Conservation (phyloP, 2,888 invertebrate species). For the Metopia argyrocephala region DNA sequence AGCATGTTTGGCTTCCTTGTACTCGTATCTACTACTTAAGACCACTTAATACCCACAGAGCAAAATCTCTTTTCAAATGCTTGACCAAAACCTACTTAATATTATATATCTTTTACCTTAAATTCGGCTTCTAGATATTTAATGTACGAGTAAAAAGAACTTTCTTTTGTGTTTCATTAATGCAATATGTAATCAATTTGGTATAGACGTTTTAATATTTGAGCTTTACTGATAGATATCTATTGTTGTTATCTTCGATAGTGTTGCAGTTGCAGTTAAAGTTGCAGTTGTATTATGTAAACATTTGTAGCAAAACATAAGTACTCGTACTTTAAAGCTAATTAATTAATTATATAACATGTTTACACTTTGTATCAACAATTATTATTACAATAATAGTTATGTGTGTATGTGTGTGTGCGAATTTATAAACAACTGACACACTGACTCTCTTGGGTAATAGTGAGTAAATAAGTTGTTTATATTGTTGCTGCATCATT, state of each 20-base stretch:
- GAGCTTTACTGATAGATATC: too few species aligned
- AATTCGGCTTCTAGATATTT: too few species aligned
- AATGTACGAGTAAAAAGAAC: too few species aligned
- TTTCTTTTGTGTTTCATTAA: too few species aligned
- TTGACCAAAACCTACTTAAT: background rate
- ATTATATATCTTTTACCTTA: background rate
- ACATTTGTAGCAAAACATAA: background rate
- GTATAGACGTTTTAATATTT: too few species aligned
- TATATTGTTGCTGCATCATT: conserved; percentile 15
- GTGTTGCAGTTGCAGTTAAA: background rate
- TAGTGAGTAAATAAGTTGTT: background rate
- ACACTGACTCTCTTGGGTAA: too few species aligned
- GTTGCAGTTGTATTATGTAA: background rate
- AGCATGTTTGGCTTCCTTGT: background rate
- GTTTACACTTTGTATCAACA: conserved; percentile 53
- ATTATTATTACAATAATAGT: conserved; percentile 33
- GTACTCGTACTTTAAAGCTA: conserved; percentile 22
- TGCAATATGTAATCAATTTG: too few species aligned
- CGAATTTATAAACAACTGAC: background rate
- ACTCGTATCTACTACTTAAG: background rate
- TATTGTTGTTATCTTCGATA: too few species aligned
- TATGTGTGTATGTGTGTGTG: background rate
- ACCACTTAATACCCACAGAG: background rate
- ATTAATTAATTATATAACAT: conserved; percentile 58
- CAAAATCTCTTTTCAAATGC: background rate